Conservation (phyloP, 2,113 vertebrate species). For the Myotis yumanensis region DNA sequence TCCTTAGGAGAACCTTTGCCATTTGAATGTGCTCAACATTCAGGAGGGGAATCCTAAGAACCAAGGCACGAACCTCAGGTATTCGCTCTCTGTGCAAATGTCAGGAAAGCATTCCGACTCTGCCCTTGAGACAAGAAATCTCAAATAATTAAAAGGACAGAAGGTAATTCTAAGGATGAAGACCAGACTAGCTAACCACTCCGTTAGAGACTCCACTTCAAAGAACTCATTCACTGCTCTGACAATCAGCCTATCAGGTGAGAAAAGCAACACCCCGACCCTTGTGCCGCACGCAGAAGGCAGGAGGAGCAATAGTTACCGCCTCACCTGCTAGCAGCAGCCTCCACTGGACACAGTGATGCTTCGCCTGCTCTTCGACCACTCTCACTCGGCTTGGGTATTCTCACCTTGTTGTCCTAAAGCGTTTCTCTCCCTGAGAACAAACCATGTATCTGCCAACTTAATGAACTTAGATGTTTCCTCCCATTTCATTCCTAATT, state of each 20-base stretch:
- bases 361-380: neutral
- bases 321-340: neutral
- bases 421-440: neutral
- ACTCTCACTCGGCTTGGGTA: neutral
- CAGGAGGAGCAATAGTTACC: neutral
- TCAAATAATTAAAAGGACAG: neutral
- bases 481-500: neutral
- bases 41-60: conserved; percentile 62
- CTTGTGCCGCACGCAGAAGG: neutral
- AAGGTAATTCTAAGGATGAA: neutral
- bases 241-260: neutral
- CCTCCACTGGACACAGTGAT: neutral
- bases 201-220: neutral
- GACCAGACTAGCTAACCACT: neutral
- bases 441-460: neutral
- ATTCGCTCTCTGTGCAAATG: conserved; percentile 25
- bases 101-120: neutral
- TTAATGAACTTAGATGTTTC: conserved; percentile 27
- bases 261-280: neutral
- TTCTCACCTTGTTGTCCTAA: neutral
- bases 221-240: neutral
- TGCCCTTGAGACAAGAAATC: neutral
- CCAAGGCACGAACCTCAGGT: conserved; percentile 8
- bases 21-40: conserved; percentile 50
- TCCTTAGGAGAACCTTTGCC: conserved; percentile 74